These are phyloP conservation scores for Theonella swinhoei DNA, from an alignment of 37 sponge, comb jelly and placozoan species.

Conservation along the genomic window DNA sequence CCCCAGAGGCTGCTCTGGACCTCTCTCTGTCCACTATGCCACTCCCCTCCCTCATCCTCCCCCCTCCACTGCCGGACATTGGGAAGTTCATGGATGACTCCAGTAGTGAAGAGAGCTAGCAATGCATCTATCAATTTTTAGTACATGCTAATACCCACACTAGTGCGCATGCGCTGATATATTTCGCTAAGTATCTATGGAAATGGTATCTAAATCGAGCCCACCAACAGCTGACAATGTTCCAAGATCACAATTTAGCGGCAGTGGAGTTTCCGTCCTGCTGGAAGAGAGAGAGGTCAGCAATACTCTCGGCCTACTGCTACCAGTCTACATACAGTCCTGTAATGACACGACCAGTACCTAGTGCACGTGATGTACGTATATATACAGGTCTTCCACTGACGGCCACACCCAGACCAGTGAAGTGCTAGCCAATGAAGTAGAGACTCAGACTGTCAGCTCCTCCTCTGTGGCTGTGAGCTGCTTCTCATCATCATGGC, in stretches of 20 bases:
- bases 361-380: no score
- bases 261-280: conserved; percentile 30
- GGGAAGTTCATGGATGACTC: background rate
- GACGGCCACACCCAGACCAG: conserved; percentile 71
- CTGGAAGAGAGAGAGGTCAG: conserved; percentile 60
- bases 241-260: conserved; percentile 35
- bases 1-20: background rate
- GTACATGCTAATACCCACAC: no score
- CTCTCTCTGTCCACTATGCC: background rate
- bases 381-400: conserved; percentile 45
- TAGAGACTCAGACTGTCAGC: conserved; percentile 44
- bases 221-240: conserved; percentile 35
- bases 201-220: background rate
- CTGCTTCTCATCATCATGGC: background rate
- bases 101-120: background rate
- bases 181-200: background rate
- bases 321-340: no score
- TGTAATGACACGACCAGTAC: no score
- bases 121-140: background rate
- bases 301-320: no score
- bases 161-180: no score
- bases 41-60: background rate
- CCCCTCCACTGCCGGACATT: background rate
- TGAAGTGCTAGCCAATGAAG: conserved; percentile 76
- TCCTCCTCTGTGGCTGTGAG: conserved; percentile 22